Evolutionary conservation across 2,797 vertebrate species (phyloP).

Genomic region (Caiman crocodilus): DNA sequence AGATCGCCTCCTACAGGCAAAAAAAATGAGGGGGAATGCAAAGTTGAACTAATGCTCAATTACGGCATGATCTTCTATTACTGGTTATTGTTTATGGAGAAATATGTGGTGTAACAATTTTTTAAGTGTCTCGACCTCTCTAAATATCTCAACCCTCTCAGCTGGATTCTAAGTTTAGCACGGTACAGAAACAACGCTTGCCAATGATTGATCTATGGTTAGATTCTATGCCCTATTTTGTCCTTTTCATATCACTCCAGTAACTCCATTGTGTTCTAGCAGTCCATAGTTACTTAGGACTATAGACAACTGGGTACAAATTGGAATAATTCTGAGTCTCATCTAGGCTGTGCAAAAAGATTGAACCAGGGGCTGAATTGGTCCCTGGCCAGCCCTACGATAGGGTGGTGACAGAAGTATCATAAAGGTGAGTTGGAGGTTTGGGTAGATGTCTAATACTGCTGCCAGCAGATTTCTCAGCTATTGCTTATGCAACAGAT

Average conservation of each 20-base stretch:
- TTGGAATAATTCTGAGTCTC: background rate
- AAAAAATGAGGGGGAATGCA: background rate
- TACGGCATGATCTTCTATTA: background rate
- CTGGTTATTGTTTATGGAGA: background rate
- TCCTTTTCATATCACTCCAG: background rate
- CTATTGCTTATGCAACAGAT: background rate
- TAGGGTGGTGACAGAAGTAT: background rate
- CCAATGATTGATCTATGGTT: accelerated
- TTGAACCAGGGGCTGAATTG: background rate
- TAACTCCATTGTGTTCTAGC: background rate
- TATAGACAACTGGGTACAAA: background rate
- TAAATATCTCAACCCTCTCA: background rate
- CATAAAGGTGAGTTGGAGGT: background rate
- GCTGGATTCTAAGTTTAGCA: background rate
- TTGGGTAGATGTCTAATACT: background rate
- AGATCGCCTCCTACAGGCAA: background rate
- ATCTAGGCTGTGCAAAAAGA: background rate
- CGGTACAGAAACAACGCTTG: background rate
- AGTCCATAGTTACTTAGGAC: background rate
- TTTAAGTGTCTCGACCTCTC: no score
- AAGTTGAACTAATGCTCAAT: background rate
- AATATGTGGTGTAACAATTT: no score
- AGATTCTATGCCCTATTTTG: background rate
- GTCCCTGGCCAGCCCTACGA: accelerated
- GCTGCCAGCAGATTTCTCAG: background rate